A percentile compares a stretch with the other conserved stretches of the same genome.
Conservation (phyloP, 2,797 vertebrate genomes). For the Sebastes steindachneri region DNA sequence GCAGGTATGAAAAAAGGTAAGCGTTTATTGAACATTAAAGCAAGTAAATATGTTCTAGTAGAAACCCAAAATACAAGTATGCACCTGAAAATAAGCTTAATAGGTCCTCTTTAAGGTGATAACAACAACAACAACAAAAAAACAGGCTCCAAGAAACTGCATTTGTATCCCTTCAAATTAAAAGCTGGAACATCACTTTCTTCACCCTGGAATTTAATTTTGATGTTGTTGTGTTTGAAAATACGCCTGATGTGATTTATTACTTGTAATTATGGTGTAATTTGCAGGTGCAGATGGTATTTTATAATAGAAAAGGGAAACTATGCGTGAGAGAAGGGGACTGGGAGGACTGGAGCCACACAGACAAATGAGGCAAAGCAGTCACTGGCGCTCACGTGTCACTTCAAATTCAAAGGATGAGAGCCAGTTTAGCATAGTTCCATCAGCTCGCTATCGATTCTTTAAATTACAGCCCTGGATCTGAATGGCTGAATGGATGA, state of each 20-base stretch:
- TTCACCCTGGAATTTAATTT: slow-evolving; percentile 16
- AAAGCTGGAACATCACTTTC: slow-evolving; percentile 3
- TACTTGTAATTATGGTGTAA: slow-evolving; percentile 58
- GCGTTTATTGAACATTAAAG: too few relatives aligned
- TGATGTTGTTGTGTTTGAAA: slow-evolving; percentile 30
- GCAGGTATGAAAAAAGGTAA: too few relatives aligned
- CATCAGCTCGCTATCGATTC: slow-evolving; percentile 63
- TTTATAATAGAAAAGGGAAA: slow-evolving; percentile 43
- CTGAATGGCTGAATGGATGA: slow-evolving; percentile 50
- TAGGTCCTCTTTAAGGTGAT: not conserved
- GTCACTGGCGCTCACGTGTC: slow-evolving; percentile 18
- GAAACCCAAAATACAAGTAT: too few relatives aligned
- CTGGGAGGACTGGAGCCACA: slow-evolving; percentile 22
- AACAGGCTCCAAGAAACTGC: not conserved
- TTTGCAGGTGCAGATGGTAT: slow-evolving; percentile 63
- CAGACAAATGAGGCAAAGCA: slow-evolving; percentile 24
- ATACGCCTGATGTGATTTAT: slow-evolving; percentile 54
- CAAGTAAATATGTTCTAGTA: too few relatives aligned
- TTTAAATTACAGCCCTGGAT: slow-evolving; percentile 64
- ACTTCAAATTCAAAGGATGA: slow-evolving; percentile 30
- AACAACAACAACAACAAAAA: not conserved
- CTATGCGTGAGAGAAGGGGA: not conserved
- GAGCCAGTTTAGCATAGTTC: slow-evolving; percentile 44
- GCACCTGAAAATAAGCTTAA: too few relatives aligned
- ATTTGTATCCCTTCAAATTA: not conserved